Evolutionary conservation across 2,797 vertebrate species (phyloP).

Genomic region (Hyperoplus immaculatus): DNA sequence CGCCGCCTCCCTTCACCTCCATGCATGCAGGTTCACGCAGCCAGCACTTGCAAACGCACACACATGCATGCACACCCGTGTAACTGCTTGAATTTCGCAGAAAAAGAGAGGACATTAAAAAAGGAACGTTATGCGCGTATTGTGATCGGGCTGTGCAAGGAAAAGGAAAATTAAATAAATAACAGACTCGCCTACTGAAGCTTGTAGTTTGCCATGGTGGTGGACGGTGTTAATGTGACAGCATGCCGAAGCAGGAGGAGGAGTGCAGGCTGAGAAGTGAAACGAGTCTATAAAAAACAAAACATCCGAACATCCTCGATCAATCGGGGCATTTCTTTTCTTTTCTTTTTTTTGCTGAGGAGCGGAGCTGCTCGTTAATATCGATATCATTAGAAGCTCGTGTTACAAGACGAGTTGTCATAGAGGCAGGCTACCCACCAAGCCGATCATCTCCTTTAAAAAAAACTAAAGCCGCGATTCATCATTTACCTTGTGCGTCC

Average conservation of each 20-base stretch:
- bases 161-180: too few relatives aligned
- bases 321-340: slow-evolving; percentile 13
- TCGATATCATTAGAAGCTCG: slow-evolving; percentile 34
- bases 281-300: slow-evolving; percentile 45
- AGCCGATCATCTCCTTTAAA: slow-evolving; percentile 67
- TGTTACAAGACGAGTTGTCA: slow-evolving; percentile 51
- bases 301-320: slow-evolving; percentile 50
- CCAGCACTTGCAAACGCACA: slow-evolving; percentile 52
- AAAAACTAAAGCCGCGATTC: slow-evolving; percentile 60
- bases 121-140: not conserved
- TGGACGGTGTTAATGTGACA: slow-evolving; percentile 70
- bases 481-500: slow-evolving; percentile 67
- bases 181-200: slow-evolving; percentile 61
- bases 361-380: slow-evolving; percentile 36
- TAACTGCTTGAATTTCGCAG: slow-evolving; percentile 20
- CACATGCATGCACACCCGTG: slow-evolving; percentile 35
- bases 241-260: slow-evolving; percentile 64
- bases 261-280: slow-evolving; percentile 49
- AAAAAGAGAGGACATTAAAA: not conserved
- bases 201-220: slow-evolving; percentile 69
- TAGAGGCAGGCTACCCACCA: slow-evolving; percentile 42
- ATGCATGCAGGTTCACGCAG: slow-evolving; percentile 53
- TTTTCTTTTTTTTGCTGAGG: not conserved
- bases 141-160: not conserved
- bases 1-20: slow-evolving; percentile 50